A percentile compares a stretch with the other conserved stretches of the same genome.
Conservation (phyloP, 2,888 invertebrate species). For the Theretra japonica region DNA sequence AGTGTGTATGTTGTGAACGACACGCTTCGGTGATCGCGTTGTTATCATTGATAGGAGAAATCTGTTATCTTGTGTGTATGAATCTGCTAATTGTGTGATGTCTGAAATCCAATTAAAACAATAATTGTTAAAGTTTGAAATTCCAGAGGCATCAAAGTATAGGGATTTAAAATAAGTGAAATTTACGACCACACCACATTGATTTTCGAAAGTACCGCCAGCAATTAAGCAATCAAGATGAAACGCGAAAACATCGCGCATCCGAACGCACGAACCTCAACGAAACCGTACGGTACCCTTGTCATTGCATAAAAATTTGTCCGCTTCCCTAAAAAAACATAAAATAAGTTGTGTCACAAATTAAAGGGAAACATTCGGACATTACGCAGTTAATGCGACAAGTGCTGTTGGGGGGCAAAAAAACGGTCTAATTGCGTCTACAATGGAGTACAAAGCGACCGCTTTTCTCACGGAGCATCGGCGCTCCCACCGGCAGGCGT, state of each 20-base stretch:
- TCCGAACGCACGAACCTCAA: neutral
- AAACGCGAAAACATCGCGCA: slow-evolving; percentile 1
- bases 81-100: too few relatives aligned
- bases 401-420: slow-evolving; percentile 75
- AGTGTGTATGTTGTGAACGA: slow-evolving; percentile 15
- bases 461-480: slow-evolving; percentile 77
- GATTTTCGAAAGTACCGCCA: neutral
- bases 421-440: slow-evolving; percentile 78
- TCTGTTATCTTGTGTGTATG: neutral
- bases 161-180: neutral
- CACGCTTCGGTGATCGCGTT: slow-evolving; percentile 6
- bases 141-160: too few relatives aligned
- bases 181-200: neutral
- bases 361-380: slow-evolving; percentile 74
- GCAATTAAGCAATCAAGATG: slow-evolving; percentile 6
- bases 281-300: neutral
- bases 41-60: slow-evolving; percentile 4
- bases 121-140: too few relatives aligned
- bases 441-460: slow-evolving; percentile 80
- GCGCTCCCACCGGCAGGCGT: slow-evolving; percentile 68
- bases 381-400: slow-evolving; percentile 68
- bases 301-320: slow-evolving; percentile 28
- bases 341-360: slow-evolving; percentile 66
- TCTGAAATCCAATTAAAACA: too few relatives aligned
- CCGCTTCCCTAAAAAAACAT: slow-evolving; percentile 45